Percentiles rank a stretch among this genome's conserved stretches.
Evolutionary conservation across 1,140 invertebrate genomes (phyloP).

Genomic region (Leptinotarsa lineolata): DNA sequence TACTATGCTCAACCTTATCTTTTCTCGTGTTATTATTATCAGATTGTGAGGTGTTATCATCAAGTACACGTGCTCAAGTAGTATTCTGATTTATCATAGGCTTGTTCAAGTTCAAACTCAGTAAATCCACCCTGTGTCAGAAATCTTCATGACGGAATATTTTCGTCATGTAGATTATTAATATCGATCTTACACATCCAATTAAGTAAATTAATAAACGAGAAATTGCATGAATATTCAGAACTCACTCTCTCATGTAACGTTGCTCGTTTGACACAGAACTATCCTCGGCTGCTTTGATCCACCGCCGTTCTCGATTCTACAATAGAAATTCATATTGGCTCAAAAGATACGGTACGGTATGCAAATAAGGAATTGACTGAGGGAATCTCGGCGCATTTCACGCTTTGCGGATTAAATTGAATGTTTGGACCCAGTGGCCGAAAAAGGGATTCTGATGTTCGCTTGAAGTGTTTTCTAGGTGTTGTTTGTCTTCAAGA

Average conservation of each 20-base stretch:
- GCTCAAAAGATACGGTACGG: background rate
- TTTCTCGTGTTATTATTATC: too few species aligned
- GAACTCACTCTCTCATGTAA: background rate
- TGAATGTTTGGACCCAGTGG: background rate
- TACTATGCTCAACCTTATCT: too few species aligned
- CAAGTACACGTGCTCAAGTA: too few species aligned
- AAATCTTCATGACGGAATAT: too few species aligned
- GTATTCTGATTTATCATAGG: too few species aligned
- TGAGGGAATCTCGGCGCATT: background rate
- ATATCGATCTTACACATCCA: background rate
- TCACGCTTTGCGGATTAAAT: background rate
- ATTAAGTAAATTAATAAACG: background rate
- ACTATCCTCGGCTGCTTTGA: background rate
- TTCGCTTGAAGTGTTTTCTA: too few species aligned
- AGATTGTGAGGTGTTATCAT: too few species aligned
- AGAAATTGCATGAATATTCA: conserved; percentile 6
- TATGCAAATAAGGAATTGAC: conserved; percentile 3
- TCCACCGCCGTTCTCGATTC: background rate
- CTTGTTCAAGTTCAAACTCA: too few species aligned
- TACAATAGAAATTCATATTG: conserved; percentile 6
- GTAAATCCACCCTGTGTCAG: too few species aligned
- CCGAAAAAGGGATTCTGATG: background rate
- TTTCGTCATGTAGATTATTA: background rate
- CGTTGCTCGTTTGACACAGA: background rate
- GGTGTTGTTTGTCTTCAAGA: too few species aligned